Base-by-base conservation (phyloP, 2,113 vertebrate species). In the Tamias sibiricus region DNA sequence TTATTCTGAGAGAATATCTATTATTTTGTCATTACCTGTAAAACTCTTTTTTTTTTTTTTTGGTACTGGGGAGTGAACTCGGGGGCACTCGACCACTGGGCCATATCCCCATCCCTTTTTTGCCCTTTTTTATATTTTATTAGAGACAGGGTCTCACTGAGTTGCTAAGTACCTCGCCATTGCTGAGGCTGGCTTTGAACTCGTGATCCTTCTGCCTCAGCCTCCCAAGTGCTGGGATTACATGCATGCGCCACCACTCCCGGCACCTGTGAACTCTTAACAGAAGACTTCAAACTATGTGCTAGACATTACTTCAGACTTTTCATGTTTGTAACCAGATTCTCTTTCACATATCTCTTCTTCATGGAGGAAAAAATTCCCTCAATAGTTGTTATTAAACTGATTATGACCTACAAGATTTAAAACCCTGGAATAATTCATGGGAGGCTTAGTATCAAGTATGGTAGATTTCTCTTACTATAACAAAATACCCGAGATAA, bases 1-100 rank as follows among this genome's bases (percentile, higher is more conserved):
- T 92, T 92, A 87, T 90, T 30, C 44, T 92, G 5, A 96, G 52
- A 94, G 26, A 64, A 30, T 95, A 80, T 84, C 17, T 12, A 81
- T 81, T 96, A 19, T 87, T 77, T 32, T 71, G 1, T 66, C 57
- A 68, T 52, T 11, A 42, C 17, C 71, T 83, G n/a, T 64, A 62
- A 72, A n/a, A n/a, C n/a, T n/a, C n/a, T n/a, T n/a, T n/a, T n/a
- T n/a, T n/a, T n/a, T n/a, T n/a, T n/a, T n/a, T n/a, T n/a, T n/a
- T n/a, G n/a, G n/a, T n/a, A n/a, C n/a, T n/a, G n/a, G n/a, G n/a
- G n/a, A n/a, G n/a, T n/a, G n/a, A n/a, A n/a, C n/a, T n/a, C n/a
- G n/a, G n/a, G n/a, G n/a, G n/a, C n/a, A n/a, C n/a, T n/a, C n/a
- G n/a, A n/a, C n/a, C n/a, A n/a, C n/a, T n/a, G n/a, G n/a, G n/a